Base-by-base conservation (phyloP, 2,113 vertebrate genomes). In the Colossoma macropomum region DNA sequence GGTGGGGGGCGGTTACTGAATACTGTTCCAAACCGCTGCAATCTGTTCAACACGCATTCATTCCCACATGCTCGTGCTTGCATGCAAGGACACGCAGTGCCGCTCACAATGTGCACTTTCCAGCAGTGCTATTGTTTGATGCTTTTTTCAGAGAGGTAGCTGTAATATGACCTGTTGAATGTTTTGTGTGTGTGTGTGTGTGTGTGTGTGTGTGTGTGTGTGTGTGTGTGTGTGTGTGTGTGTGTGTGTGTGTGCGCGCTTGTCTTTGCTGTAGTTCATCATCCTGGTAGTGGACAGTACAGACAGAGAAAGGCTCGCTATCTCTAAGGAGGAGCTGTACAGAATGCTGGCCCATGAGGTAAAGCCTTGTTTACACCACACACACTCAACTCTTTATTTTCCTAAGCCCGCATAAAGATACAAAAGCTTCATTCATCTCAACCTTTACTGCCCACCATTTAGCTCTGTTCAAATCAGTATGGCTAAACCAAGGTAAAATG, bases 241-340 rank as follows among this genome's bases (percentile, higher is more conserved):
- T 69, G 41, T 45, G 27, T 73, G 21, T 45, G 3, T 68, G 30
- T 21, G 13, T 50, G 50, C 12, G 6, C 68, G 25, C 77, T 17
- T 78, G 16, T 76, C 21, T 75, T 50, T 52, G 41, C 4, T 27
- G 15, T 88, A 99, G 98, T 99, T 99, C 93, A 97, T 99, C 77
- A 99, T 99, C 66, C 95, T 99, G 84, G 98, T 99, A 87, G 98
- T 99, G 86, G 98, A 99, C 94, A 99, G 98, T 93, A 99, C 97
- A 65, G 98, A 99, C 94, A 94, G 97, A 95, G 98, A 99, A 89
- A 94, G 98, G 28, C 98, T 99, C 90, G 97, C 97, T 1, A 96
- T 99, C 90, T 99, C 98, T 88, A 98, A 96, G 94, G 98, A 99
- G 87, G 98, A 99, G 75, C 96, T 99, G 54, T 99, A 97, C 89